Percentiles rank a stretch among this genome's conserved stretches.
Conservation (phyloP, 2,888 invertebrate species). For the Zygaena filipendulae region DNA sequence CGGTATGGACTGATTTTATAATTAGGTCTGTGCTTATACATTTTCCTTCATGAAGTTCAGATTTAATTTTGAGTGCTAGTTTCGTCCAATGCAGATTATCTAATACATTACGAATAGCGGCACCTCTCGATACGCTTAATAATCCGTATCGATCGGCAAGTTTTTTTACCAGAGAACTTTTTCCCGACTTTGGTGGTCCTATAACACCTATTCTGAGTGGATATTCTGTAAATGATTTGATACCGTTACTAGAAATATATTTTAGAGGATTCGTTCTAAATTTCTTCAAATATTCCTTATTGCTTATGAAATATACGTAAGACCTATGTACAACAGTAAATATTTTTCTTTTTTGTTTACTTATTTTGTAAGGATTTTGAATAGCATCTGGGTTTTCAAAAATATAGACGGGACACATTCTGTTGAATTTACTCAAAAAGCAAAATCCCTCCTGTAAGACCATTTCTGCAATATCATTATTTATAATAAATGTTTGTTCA, state of each 20-base stretch:
- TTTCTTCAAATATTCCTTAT: constrained; percentile 45
- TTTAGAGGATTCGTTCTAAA: constrained; percentile 69
- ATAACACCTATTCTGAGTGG: constrained; percentile 66
- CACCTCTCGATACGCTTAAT: constrained; percentile 63
- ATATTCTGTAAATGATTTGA: constrained; percentile 48
- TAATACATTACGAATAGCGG: constrained; percentile 57
- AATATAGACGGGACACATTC: constrained; percentile 73
- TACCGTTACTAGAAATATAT: constrained; percentile 49
- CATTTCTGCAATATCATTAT: constrained; percentile 63
- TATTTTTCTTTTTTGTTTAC: constrained; percentile 41
- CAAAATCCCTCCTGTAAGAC: constrained; percentile 68
- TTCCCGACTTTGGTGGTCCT: constrained; percentile 73
- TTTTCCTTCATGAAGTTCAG: constrained; percentile 43
- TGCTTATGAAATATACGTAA: constrained; percentile 69
- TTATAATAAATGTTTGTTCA: constrained; percentile 66
- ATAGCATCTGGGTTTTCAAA: constrained; percentile 53
- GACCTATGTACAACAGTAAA: constrained; percentile 69
- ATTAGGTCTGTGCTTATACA: constrained; percentile 47
- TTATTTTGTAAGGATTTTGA: constrained; percentile 53
- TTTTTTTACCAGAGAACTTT: constrained; percentile 64
- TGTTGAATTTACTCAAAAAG: constrained; percentile 72
- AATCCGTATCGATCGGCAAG: constrained; percentile 64
- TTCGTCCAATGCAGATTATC: constrained; percentile 60
- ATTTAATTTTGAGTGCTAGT: constrained; percentile 46
- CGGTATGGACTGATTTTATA: constrained; percentile 62